Percentiles rank a stretch among this genome's conserved stretches.
These are phyloP conservation scores for Manis pentadactyla DNA, from an alignment of 2,797 vertebrate genomes.

Conservation along the genomic window DNA sequence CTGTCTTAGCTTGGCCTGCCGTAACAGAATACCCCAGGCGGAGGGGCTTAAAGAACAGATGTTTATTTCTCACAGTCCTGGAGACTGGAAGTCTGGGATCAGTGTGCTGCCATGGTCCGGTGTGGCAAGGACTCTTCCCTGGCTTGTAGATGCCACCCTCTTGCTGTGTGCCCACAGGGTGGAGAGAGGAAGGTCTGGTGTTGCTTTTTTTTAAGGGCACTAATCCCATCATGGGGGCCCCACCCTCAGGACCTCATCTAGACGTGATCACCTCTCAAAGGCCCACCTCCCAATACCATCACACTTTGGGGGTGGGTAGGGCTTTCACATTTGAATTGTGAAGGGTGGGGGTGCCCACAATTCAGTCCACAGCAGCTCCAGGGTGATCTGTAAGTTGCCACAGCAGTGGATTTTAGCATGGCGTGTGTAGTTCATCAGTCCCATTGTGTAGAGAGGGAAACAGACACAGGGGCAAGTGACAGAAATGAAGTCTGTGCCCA, in stretches of 20 bases:
- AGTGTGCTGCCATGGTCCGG: not conserved
- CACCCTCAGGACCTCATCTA: not conserved
- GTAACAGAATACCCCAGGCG: not conserved
- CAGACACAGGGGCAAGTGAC: not conserved
- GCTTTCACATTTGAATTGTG: not conserved
- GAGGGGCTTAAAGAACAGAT: not conserved
- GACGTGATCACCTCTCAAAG: not conserved
- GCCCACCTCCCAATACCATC: not conserved
- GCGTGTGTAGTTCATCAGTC: too few species aligned
- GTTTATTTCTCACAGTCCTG: not conserved
- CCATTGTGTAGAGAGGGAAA: not conserved
- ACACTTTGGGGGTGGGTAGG: too few species aligned
- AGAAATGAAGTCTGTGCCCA: not conserved
- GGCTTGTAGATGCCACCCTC: not conserved
- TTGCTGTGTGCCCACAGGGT: not conserved
- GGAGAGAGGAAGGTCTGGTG: not conserved
- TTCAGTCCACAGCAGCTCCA: not conserved
- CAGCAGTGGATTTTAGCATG: not conserved
- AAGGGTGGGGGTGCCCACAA: too few species aligned
- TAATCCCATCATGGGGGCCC: not conserved
- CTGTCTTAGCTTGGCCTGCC: not conserved
- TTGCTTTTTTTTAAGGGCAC: not conserved
- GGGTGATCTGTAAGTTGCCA: not conserved
- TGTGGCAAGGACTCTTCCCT: not conserved
- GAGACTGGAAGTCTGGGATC: not conserved